A percentile compares a stretch with the other conserved stretches of the same genome.
Conservation (phyloP, 2,113 vertebrate genomes). For the Osmerus eperlanus region DNA sequence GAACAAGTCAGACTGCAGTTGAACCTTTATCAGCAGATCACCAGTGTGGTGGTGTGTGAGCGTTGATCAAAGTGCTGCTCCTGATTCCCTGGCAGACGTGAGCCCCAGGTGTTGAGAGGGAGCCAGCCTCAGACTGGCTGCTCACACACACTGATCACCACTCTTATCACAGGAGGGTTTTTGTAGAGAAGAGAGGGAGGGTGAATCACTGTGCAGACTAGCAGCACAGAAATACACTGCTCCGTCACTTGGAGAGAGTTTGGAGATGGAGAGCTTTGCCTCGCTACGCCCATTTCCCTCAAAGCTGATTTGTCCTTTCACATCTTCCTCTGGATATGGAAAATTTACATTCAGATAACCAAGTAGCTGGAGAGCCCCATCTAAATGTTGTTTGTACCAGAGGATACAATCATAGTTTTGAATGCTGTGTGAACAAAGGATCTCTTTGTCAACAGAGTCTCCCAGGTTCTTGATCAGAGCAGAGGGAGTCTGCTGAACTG, state of each 20-base stretch:
- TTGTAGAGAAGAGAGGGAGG: too few species aligned
- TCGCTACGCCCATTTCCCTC: background rate
- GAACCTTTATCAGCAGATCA: too few species aligned
- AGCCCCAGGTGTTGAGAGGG: too few species aligned
- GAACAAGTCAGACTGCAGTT: too few species aligned
- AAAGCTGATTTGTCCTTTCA: conserved; percentile 38
- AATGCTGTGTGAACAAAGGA: conserved; percentile 49
- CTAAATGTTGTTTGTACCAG: conserved; percentile 55
- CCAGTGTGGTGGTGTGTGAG: too few species aligned
- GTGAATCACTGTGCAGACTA: too few species aligned
- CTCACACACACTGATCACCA: too few species aligned
- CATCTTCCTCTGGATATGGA: background rate
- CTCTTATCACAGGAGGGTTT: too few species aligned
- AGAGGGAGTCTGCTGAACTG: conserved; percentile 36
- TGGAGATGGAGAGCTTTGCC: conserved; percentile 18
- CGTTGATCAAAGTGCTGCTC: too few species aligned
- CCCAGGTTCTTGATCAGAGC: conserved; percentile 23
- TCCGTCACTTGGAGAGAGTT: conserved; percentile 30
- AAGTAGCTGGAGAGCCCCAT: conserved; percentile 30
- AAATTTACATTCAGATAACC: conserved; percentile 28
- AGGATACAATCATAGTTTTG: background rate
- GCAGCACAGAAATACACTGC: conserved; percentile 59
- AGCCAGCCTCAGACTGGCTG: too few species aligned
- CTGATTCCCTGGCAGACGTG: too few species aligned
- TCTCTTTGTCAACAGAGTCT: conserved; percentile 31